Percentiles rank a stretch among this genome's conserved stretches.
Evolutionary conservation across 1,140 invertebrate genomes (phyloP).

Genomic region (Probaryconus sp.): DNA sequence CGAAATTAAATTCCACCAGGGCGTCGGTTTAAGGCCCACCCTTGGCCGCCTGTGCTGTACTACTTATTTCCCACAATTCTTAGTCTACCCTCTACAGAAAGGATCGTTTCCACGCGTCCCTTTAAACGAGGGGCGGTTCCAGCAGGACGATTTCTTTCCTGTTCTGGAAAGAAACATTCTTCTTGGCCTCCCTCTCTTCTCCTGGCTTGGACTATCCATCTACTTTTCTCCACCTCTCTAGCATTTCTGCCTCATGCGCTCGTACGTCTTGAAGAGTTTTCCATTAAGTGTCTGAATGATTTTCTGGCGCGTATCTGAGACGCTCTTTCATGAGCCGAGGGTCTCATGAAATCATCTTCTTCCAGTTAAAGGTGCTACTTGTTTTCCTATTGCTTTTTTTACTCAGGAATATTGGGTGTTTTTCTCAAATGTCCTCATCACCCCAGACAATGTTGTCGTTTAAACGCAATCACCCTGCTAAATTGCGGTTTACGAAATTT

Average conservation of each 20-base stretch:
- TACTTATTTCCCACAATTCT: conserved; percentile 71
- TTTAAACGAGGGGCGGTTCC: conserved; percentile 70
- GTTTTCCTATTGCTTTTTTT: conserved; percentile 52
- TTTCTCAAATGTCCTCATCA: conserved; percentile 2
- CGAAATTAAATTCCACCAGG: conserved; percentile 71
- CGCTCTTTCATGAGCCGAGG: conserved; percentile 19
- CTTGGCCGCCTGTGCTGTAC: conserved; percentile 54
- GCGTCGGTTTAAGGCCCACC: conserved; percentile 65
- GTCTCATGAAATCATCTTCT: conserved; percentile 49
- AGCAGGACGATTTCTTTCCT: conserved; percentile 55
- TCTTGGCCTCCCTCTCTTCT: conserved; percentile 37
- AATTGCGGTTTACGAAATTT: conserved; percentile 13
- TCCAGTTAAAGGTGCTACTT: conserved; percentile 34
- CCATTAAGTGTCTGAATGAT: conserved; percentile 64
- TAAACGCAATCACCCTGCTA: conserved; percentile 25
- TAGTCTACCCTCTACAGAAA: conserved; percentile 59
- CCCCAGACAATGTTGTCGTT: conserved; percentile 20
- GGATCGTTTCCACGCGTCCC: conserved; percentile 42
- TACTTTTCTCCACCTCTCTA: conserved; percentile 38
- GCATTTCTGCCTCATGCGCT: conserved; percentile 15
- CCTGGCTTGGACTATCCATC: conserved; percentile 21
- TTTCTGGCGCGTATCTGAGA: conserved; percentile 37
- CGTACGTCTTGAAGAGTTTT: conserved; percentile 52
- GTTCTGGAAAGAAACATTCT: conserved; percentile 55
- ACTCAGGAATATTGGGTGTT: conserved; percentile 38